Evolutionary conservation across 2,888 invertebrate species (phyloP), one percentile per base, ranked within the genome.

Genomic region (Adelphocoris suturalis): DNA sequence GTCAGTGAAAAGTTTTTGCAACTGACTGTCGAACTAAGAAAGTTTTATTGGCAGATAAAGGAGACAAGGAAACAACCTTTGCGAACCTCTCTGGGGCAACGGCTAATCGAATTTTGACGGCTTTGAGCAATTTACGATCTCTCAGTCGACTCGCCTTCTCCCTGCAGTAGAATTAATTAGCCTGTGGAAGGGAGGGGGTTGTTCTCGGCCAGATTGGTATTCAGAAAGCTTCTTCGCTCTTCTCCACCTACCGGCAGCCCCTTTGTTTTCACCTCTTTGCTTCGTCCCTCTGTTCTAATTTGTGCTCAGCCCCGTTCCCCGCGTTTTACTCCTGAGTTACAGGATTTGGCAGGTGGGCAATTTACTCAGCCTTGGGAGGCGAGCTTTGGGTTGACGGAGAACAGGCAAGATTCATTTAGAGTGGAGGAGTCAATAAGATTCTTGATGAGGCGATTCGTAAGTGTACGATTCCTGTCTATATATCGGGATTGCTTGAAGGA

Each of bases 121-220:
- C 78, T 78, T 78, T 78, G 78, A 78, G 78, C 78, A 78, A 78
- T 78, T 78, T 78, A 78, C 37, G 68, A 68, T 68, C 78, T 78
- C 37, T 78, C 78, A 28, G 78, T 78, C 78, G 37, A 68, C 68
- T 68, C 11, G 68, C 23, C 78, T 78, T 78, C 28, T 46, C 46
- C 14, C 47, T 28, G 14, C 28, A 37, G 37, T 16, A 78, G 78
- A 78, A 78, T 28, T 78, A 68, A 68, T 68, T 68, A 68, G 23
- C n/a, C 19, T 12, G 68, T 52, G 23, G 68, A 23, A 12, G 68
- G 9, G 68, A 23, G 68, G 68, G 68, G 68, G 68, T 61, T 61
- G n/a, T 19, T 68, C 68, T 68, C 11, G 68, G 19, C 68, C 23
- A 23, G 68, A 68, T 68, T 68, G n/a, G 68, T 68, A 68, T 68